A percentile compares a stretch with the other conserved stretches of the same genome.
phyloP scores from a whole-genome alignment of 2,797 vertebrate species.

The Cichlasoma orientale region DNA sequence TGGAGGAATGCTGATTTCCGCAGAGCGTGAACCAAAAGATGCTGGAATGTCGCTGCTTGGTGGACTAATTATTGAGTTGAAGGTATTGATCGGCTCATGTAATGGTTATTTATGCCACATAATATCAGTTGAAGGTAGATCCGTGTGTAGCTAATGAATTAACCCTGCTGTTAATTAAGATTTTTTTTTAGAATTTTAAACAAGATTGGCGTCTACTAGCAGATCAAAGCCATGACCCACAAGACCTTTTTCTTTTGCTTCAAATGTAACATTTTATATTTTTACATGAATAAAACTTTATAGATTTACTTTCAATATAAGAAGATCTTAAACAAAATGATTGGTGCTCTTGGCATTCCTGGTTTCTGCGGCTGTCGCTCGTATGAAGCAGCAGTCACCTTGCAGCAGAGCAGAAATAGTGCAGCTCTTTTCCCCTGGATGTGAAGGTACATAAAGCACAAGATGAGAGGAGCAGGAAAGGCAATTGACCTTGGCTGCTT shows the following conservation, averaged over 20 bases:
- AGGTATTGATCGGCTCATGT: slow-evolving; percentile 39
- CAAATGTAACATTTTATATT: not conserved
- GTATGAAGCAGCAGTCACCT: slow-evolving; percentile 79
- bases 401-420: slow-evolving; percentile 80
- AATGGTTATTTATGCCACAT: not conserved
- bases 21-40: not conserved
- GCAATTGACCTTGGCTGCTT: slow-evolving; percentile 83
- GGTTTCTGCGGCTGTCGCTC: slow-evolving; percentile 39
- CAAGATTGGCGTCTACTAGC: not conserved
- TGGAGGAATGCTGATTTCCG: slow-evolving; percentile 23
- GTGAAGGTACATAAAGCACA: slow-evolving; percentile 82
- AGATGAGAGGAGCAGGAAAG: slow-evolving; percentile 77
- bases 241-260: not conserved
- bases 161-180: not conserved
- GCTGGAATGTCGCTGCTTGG: slow-evolving; percentile 3
- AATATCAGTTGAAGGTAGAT: not conserved
- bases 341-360: not conserved
- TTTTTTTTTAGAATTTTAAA: slow-evolving; percentile 3
- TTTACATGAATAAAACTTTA: not conserved
- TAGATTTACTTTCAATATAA: slow-evolving; percentile 1
- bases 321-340: slow-evolving; percentile 6
- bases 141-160: not conserved
- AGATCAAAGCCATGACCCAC: not conserved
- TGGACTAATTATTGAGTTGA: slow-evolving; percentile 27
- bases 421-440: slow-evolving; percentile 66